phyloP scores from a whole-genome alignment of 2,888 invertebrate species.

The Epistrophe grossulariae region DNA sequence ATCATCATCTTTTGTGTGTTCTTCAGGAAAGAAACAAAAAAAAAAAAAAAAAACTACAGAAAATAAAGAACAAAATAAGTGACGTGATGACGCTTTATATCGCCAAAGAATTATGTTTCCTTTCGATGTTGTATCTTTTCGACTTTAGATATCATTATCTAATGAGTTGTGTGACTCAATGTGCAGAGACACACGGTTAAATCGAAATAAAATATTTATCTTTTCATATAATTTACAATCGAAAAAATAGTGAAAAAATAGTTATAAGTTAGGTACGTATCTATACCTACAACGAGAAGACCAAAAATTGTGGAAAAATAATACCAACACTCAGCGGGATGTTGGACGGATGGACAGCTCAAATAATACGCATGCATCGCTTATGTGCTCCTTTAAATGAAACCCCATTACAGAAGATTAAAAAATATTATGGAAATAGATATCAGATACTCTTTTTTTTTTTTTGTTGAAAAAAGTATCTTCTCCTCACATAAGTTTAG shows the following conservation, averaged over 20 bases:
- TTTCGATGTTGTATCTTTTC: conserved; percentile 43
- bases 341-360: conserved; percentile 34
- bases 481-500: background rate
- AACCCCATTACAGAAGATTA: conserved; percentile 31
- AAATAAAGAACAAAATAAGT: conserved; percentile 6
- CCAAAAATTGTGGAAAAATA: conserved; percentile 29
- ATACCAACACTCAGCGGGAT: conserved; percentile 47
- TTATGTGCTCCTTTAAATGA: conserved; percentile 32
- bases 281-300: background rate
- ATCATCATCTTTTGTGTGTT: conserved; percentile 24
- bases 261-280: no score
- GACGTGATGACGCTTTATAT: conserved; percentile 38
- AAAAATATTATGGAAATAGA: conserved; percentile 65
- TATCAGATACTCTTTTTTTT: conserved; percentile 33
- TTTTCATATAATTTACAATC: conserved; percentile 48
- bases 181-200: conserved; percentile 30
- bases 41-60: background rate
- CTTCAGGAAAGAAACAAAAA: background rate
- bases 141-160: conserved; percentile 61
- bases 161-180: conserved; percentile 68
- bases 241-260: background rate
- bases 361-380: conserved; percentile 33
- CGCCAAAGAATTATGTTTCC: conserved; percentile 53
- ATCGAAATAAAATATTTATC: conserved; percentile 60
- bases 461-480: background rate